phyloP scores from a whole-genome alignment of 2,888 invertebrate genomes.

The Dyspetes luteomarginatus region DNA sequence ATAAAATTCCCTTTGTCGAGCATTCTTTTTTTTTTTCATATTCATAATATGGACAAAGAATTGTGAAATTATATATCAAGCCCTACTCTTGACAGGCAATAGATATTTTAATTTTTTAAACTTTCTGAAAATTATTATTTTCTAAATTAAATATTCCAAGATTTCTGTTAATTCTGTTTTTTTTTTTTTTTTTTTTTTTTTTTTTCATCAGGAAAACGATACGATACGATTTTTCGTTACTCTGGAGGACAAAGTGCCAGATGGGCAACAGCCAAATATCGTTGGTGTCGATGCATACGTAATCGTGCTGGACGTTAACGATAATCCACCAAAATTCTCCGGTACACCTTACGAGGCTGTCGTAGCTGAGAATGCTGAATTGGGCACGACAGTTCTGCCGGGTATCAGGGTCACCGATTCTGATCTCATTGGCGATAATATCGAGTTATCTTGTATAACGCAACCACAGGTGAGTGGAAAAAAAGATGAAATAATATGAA shows the following conservation, averaged over 20 bases:
- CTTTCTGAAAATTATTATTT: too few relatives aligned
- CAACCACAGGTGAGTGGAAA: constrained; percentile 83
- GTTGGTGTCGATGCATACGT: constrained; percentile 91
- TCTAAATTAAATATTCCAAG: too few relatives aligned
- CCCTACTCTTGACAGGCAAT: too few relatives aligned
- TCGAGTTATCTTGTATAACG: constrained; percentile 89
- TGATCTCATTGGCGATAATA: constrained; percentile 91
- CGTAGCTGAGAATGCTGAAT: constrained; percentile 90
- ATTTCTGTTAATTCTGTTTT: too few relatives aligned
- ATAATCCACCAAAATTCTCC: constrained; percentile 89
- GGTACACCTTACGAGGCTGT: constrained; percentile 92
- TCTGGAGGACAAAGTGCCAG: constrained; percentile 89
- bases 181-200: constrained; percentile 63
- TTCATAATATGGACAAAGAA: not conserved
- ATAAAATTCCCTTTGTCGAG: too few relatives aligned
- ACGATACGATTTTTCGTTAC: constrained; percentile 92
- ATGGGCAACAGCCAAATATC: constrained; percentile 87
- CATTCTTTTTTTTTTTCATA: too few relatives aligned
- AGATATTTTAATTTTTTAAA: constrained; percentile 9
- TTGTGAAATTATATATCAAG: not conserved
- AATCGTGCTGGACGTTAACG: constrained; percentile 94
- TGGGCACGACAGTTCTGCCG: constrained; percentile 89
- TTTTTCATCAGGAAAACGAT: constrained; percentile 88
- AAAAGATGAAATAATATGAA: too few relatives aligned
- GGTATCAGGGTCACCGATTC: constrained; percentile 91